Evolutionary conservation across 2,888 invertebrate species (phyloP), one percentile per base, ranked within the genome.

Genomic region (Amphipyra tragopoginis): DNA sequence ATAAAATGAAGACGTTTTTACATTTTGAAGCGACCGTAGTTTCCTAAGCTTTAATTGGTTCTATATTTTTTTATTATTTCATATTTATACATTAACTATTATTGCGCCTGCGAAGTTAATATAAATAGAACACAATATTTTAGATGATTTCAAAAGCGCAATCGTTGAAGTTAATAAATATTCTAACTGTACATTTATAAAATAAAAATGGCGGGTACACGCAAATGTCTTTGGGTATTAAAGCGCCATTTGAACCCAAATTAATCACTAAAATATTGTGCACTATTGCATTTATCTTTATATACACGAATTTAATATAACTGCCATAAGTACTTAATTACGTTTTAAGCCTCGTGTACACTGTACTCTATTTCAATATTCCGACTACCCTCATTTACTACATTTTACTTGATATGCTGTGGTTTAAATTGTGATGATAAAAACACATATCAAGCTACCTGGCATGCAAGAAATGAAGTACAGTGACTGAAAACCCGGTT

Each of bases 271-370:
- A 68, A 68, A 58, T 63, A 74, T 52, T 74, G 64, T 53, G 70
- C 21, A 69, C 50, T 49, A 21, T 63, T 50, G 38, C 42, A 55
- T 26, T 29, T n/a, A 54, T 21, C n/a, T 15, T 6, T 64, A 54
- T 49, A 45, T 52, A 71, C 71, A 61, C 38, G 49, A 43, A 60
- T 56, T 60, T 59, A 73, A 71, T 57, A 65, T 54, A 70, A 59
- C 49, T 68, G 59, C 68, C 48, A 47, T 76, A 79, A 77, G 74
- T 79, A 77, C 77, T 48, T 62, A 53, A n/a, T 48, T 64, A 72
- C 66, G 62, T 79, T 68, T 44, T 43, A 57, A 75, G 76, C 73
- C 67, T 73, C 67, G 34, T 44, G 33, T 49, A 54, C 62, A 54
- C 61, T 68, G 60, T 61, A 68, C 72, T 59, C 29, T 15, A 62